Evolutionary conservation across 2,113 vertebrate species (phyloP).

Genomic region (Chlorodrepanis virens): DNA sequence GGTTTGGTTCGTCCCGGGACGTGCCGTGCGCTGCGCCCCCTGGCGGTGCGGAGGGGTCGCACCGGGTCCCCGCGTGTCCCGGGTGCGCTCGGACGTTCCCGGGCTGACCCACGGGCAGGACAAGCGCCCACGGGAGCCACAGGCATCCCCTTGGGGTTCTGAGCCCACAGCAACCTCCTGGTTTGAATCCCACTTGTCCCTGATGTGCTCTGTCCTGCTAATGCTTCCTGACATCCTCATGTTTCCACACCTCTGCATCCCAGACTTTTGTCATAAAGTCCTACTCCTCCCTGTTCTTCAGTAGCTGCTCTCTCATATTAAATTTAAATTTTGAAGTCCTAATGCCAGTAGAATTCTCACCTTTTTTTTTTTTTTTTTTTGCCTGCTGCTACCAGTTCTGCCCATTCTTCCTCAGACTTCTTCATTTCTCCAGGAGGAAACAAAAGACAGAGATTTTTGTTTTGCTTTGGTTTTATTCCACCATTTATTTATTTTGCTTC

Average conservation of each 20-base stretch:
- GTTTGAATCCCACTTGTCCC: rapidly evolving
- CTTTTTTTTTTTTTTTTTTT: neutral
- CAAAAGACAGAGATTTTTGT: neutral
- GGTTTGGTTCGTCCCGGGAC: neutral
- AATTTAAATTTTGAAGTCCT: neutral
- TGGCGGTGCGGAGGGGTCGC: neutral
- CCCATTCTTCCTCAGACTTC: neutral
- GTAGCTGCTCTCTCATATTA: neutral
- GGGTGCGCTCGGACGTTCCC: neutral
- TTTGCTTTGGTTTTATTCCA: neutral
- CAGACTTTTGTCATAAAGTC: neutral
- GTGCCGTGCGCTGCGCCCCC: neutral
- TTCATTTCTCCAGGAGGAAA: neutral
- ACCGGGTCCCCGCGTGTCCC: neutral
- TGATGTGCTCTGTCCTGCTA: no score
- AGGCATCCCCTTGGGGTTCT: rapidly evolving
- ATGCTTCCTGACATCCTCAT: neutral
- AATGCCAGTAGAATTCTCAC: neutral
- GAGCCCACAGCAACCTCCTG: rapidly evolving
- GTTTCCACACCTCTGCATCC: neutral
- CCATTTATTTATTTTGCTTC: constrained; percentile 14
- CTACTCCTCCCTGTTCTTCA: neutral
- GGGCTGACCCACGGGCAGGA: neutral
- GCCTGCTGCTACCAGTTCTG: neutral
- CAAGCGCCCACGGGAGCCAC: neutral